Evolutionary conservation across 1,140 invertebrate genomes (phyloP).

Genomic region (Drosophila eugracilis): DNA sequence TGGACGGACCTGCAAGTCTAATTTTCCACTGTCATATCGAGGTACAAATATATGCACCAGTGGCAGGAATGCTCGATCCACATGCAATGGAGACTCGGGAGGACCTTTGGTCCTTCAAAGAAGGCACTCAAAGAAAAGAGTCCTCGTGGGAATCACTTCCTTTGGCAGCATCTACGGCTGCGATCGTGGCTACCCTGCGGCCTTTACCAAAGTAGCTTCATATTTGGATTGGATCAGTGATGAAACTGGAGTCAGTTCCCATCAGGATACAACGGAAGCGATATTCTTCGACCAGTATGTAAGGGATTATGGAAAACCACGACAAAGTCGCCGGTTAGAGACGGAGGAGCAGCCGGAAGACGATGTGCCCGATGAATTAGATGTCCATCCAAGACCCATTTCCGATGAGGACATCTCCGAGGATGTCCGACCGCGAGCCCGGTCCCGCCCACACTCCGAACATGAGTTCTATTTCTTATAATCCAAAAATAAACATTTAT

Average conservation of each 20-base stretch:
- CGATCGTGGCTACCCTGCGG: constrained; percentile 85
- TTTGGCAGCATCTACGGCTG: constrained; percentile 86
- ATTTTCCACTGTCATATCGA: constrained; percentile 86
- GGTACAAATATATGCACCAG: constrained; percentile 85
- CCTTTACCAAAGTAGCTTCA: constrained; percentile 86
- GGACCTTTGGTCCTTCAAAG: constrained; percentile 85
- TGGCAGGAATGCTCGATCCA: constrained; percentile 82
- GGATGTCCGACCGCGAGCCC: constrained; percentile 31
- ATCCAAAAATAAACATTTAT: constrained; percentile 64
- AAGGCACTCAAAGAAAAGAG: constrained; percentile 68
- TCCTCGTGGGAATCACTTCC: constrained; percentile 86
- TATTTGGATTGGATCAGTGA: constrained; percentile 86
- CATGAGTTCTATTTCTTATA: constrained; percentile 75
- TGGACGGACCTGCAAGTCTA: constrained; percentile 86
- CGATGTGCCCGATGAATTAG: constrained; percentile 66
- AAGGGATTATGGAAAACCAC: constrained; percentile 55
- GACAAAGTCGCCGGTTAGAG: constrained; percentile 41
- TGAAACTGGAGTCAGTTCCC: constrained; percentile 75
- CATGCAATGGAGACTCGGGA: constrained; percentile 85
- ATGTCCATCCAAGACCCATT: constrained; percentile 32
- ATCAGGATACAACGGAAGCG: constrained; percentile 70
- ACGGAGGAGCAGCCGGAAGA: constrained; percentile 39
- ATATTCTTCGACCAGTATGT: constrained; percentile 74
- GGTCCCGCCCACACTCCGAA: constrained; percentile 52
- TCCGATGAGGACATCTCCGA: constrained; percentile 41